Percentiles rank a stretch among this genome's conserved stretches.
Conservation (phyloP, 2,888 invertebrate genomes). For the Laothoe populi region DNA sequence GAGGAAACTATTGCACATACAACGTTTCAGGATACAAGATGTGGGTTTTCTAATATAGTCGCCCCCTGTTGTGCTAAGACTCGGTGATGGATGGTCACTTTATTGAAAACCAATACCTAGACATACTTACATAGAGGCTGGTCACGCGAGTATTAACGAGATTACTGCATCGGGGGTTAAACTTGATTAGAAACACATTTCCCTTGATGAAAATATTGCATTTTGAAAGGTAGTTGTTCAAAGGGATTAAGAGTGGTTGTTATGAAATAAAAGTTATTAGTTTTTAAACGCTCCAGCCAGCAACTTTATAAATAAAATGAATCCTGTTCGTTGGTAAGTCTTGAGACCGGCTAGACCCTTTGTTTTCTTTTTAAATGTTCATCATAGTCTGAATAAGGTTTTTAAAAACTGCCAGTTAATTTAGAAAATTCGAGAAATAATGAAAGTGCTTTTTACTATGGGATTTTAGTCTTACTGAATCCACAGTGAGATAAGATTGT, state of each 20-base stretch:
- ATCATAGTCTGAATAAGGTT: too few species aligned
- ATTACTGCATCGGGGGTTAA: conserved; percentile 55
- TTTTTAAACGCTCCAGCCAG: too few species aligned
- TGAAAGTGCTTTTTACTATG: too few species aligned
- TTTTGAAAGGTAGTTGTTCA: conserved; percentile 21
- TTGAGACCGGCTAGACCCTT: too few species aligned
- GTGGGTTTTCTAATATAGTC: conserved; percentile 82
- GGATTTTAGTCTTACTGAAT: too few species aligned
- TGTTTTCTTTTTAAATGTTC: too few species aligned
- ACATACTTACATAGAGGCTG: conserved; percentile 58
- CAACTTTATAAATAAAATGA: too few species aligned
- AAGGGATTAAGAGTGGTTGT: not conserved
- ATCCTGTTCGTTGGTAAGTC: too few species aligned
- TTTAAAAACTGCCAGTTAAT: too few species aligned
- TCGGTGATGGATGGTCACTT: conserved; percentile 78
- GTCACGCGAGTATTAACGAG: conserved; percentile 69
- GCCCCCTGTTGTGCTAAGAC: conserved; percentile 76
- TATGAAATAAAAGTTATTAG: not conserved
- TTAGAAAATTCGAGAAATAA: too few species aligned
- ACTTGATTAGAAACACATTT: conserved; percentile 53
- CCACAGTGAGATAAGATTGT: too few species aligned
- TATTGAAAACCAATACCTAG: conserved; percentile 81
- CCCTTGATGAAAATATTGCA: not conserved
- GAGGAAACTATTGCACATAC: conserved; percentile 4
- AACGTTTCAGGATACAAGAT: conserved; percentile 56